phyloP scores from a whole-genome alignment of 2,888 invertebrate species.

The Meganola albula region DNA sequence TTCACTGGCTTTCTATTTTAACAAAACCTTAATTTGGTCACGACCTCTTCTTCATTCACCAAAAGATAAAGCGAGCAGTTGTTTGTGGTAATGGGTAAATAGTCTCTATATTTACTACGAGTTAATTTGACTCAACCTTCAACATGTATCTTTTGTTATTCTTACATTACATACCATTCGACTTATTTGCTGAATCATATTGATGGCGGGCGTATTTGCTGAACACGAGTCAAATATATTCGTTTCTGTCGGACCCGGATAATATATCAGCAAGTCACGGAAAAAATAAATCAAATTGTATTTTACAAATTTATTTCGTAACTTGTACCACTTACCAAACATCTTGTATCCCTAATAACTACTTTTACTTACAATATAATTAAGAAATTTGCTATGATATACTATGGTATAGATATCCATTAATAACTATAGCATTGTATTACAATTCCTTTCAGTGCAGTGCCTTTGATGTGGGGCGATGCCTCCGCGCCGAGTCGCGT shows the following conservation, averaged over 20 bases:
- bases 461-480: no score
- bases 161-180: slow-evolving; percentile 18
- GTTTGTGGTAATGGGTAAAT: neutral
- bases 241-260: slow-evolving; percentile 28
- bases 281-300: slow-evolving; percentile 31
- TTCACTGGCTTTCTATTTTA: slow-evolving; percentile 22
- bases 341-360: no score
- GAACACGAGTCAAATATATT: slow-evolving; percentile 27
- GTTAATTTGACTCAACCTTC: slow-evolving; percentile 10
- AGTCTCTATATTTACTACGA: slow-evolving; percentile 10
- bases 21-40: slow-evolving; percentile 25
- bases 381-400: no score
- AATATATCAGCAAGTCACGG: slow-evolving; percentile 34
- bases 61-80: slow-evolving; percentile 8
- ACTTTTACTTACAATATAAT: no score
- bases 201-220: slow-evolving; percentile 21
- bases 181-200: slow-evolving; percentile 35
- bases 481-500: no score
- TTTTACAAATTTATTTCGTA: slow-evolving; percentile 20
- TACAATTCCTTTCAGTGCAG: no score
- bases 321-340: no score
- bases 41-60: slow-evolving; percentile 20
- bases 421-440: no score
- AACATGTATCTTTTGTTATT: slow-evolving; percentile 10
- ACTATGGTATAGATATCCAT: no score